Percentiles rank a stretch among this genome's conserved stretches.
Conservation (phyloP, 1,140 invertebrate genomes). For the Drosophila insularis region DNA sequence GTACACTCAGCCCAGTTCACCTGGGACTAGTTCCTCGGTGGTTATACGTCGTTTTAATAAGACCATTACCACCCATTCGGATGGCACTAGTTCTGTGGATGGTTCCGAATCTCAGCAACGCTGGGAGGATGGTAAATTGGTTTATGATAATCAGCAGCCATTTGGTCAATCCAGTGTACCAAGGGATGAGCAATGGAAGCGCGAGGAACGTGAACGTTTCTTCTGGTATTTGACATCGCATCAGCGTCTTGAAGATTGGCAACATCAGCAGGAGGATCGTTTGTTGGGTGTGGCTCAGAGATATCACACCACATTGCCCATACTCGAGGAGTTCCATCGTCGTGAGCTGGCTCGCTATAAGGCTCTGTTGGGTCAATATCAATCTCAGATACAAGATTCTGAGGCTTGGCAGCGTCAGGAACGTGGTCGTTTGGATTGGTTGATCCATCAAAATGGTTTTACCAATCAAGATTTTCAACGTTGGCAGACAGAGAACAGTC, state of each 20-base stretch:
- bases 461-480: constrained; percentile 66
- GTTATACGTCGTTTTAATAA: constrained; percentile 59
- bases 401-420: constrained; percentile 66
- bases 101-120: constrained; percentile 63
- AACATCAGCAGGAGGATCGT: constrained; percentile 76
- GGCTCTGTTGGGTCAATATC: constrained; percentile 59
- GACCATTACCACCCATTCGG: constrained; percentile 58
- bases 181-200: constrained; percentile 73
- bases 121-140: constrained; percentile 70
- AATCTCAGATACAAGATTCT: constrained; percentile 52
- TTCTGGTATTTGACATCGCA: constrained; percentile 70
- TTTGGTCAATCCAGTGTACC: constrained; percentile 57
- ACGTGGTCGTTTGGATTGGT: constrained; percentile 70
- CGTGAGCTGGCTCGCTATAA: constrained; percentile 67
- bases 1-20: constrained; percentile 21
- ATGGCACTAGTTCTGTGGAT: constrained; percentile 63
- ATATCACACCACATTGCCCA: constrained; percentile 56
- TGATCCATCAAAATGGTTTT: constrained; percentile 74
- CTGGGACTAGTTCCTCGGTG: constrained; percentile 45
- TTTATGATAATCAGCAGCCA: constrained; percentile 60
- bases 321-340: constrained; percentile 70
- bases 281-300: constrained; percentile 61
- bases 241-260: constrained; percentile 69
- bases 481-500: constrained; percentile 70
- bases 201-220: constrained; percentile 75